These are phyloP conservation scores for Andrena trimmerana DNA, from an alignment of 2,888 invertebrate species.

Conservation along the genomic window DNA sequence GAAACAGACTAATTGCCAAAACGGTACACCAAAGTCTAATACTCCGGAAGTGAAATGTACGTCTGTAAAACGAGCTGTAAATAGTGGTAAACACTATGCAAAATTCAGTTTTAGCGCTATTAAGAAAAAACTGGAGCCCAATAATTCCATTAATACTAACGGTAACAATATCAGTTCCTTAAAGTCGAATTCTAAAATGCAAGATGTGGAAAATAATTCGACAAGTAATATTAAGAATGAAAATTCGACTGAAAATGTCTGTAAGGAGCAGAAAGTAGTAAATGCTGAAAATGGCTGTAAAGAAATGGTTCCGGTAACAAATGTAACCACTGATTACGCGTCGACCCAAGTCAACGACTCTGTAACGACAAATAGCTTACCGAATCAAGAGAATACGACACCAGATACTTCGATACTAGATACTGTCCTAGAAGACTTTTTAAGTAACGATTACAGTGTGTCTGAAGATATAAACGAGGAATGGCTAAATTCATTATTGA, in stretches of 20 bases:
- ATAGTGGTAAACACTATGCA: conserved; percentile 55
- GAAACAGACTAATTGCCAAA: background rate
- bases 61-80: conserved; percentile 20
- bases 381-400: conserved; percentile 6
- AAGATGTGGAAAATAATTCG: background rate
- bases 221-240: background rate
- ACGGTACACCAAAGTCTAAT: background rate
- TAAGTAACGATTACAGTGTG: conserved; percentile 31
- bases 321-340: background rate
- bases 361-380: background rate
- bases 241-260: conserved; percentile 1
- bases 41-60: background rate
- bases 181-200: conserved; percentile 2
- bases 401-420: conserved; percentile 20
- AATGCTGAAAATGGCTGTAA: background rate
- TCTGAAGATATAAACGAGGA: conserved; percentile 56
- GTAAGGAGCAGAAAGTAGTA: background rate
- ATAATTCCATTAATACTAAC: conserved; percentile 4
- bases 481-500: conserved; percentile 58
- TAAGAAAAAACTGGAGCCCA: conserved; percentile 38
- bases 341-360: conserved; percentile 10
- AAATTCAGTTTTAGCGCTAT: conserved; percentile 64
- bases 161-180: conserved; percentile 26
- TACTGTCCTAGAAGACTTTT: conserved; percentile 48
- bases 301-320: background rate